Evolutionary conservation across 1,140 invertebrate species (phyloP), one percentile per base, ranked within the genome.

Genomic region (Nasonia longicornis): DNA sequence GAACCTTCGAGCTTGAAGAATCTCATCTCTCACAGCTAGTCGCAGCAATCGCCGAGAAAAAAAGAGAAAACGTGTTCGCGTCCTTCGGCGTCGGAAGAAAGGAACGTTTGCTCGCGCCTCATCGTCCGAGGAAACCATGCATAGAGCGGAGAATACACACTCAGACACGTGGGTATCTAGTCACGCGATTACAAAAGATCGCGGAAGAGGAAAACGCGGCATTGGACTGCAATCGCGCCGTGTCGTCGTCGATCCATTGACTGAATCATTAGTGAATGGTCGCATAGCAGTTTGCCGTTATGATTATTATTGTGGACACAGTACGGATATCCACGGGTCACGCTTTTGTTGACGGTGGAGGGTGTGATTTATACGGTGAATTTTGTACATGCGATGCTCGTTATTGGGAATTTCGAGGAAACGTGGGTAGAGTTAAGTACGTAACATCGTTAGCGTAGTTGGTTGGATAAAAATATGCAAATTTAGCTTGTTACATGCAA

Each of bases 201-300:
- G 71, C 71, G 71, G 71, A 73, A 73, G 71, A 73, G 71, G 42
- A 73, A 71, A 38, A 73, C 63, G 11, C 31, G 3, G 48, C 48
- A 52, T 52, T 58, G 7, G 52, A 70, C 48, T 14, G 14, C 16
- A 16, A 52, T 52, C 16, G 48, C 16, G 31, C 31, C 4, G 31
- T 42, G 38, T 58, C n/a, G 52, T 58, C 52, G 52, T 58, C 52
- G 52, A 58, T 58, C 52, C 52, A 58, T 58, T 58, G 52, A 58
- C 52, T 58, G 52, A 58, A 58, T 58, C 52, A 58, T 58, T n/a
- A 58, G 3, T 58, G 16, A 58, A 58, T 58, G 16, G 20, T 58
- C 20, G 52, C 16, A 52, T 52, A 52, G 12, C 12, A 58, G 6
- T 58, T 58, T n/a, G 16, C 52, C 52, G 52, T n/a, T 58, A 58